A percentile compares a stretch with the other conserved stretches of the same genome.
Conservation (phyloP, 2,113 vertebrate genomes). For the Lucifuga dentata region DNA sequence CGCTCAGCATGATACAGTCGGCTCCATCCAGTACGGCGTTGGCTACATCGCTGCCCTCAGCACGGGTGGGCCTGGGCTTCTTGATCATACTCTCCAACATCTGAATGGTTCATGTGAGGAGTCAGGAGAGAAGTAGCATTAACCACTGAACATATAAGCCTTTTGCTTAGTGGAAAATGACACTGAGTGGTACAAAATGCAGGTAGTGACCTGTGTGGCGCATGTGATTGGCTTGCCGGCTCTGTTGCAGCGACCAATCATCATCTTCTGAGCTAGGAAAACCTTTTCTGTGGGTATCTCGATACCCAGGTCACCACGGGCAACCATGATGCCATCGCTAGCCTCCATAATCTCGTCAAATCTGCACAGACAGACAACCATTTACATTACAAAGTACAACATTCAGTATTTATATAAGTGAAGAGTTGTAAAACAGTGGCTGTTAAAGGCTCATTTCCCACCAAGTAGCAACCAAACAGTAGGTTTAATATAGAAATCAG, state of each 20-base stretch:
- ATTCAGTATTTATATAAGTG: background rate
- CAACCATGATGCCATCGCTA: constrained; percentile 99
- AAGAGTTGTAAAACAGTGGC: too few relatives aligned
- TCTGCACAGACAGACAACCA: constrained; percentile 71
- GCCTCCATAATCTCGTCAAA: constrained; percentile 99
- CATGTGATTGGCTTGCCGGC: constrained; percentile 98
- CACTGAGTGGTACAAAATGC: too few relatives aligned
- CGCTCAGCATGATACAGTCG: constrained; percentile 98
- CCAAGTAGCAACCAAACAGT: too few relatives aligned
- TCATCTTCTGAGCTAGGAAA: constrained; percentile 99
- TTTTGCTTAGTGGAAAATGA: too few relatives aligned
- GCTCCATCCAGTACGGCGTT: constrained; percentile 97
- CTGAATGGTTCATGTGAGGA: constrained; percentile 64
- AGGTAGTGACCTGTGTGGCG: constrained; percentile 98
- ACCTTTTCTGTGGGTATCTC: constrained; percentile 99
- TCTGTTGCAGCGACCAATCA: constrained; percentile 98
- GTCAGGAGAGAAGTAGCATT: background rate
- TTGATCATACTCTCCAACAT: constrained; percentile 99
- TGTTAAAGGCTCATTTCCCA: too few relatives aligned
- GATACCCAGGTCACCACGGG: constrained; percentile 96
- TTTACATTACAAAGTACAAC: background rate
- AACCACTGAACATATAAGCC: background rate
- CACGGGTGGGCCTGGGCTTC: constrained; percentile 95
- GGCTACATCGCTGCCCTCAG: constrained; percentile 96
- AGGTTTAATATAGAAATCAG: too few relatives aligned